These are phyloP conservation scores for Periophthalmus modestus DNA, from an alignment of 2,113 vertebrate genomes.

Conservation along the genomic window DNA sequence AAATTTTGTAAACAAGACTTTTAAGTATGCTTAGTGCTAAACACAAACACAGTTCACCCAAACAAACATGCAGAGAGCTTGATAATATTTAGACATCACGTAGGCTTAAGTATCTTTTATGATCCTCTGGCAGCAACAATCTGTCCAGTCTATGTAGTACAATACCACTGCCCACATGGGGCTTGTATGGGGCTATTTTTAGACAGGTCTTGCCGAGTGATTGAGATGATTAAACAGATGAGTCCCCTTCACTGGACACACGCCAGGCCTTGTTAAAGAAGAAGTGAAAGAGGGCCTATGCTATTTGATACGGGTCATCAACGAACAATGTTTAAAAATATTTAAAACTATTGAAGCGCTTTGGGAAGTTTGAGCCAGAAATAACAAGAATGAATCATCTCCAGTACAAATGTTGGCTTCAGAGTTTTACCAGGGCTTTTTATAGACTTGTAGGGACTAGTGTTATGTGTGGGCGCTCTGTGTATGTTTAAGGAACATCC, in stretches of 20 bases:
- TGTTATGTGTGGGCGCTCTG: not conserved
- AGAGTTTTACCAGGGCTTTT: constrained; percentile 6
- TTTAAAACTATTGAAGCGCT: constrained; percentile 25
- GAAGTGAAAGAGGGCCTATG: constrained; percentile 29
- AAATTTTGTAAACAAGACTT: constrained; percentile 47
- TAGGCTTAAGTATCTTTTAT: constrained; percentile 24
- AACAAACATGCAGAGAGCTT: constrained; percentile 39
- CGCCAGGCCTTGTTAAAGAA: constrained; percentile 49
- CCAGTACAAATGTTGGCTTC: constrained; percentile 36
- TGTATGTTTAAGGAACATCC: not conserved
- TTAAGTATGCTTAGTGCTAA: constrained; percentile 42
- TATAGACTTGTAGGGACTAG: not conserved
- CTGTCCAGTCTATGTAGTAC: constrained; percentile 41
- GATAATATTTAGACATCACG: constrained; percentile 28
- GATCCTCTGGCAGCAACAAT: constrained; percentile 43
- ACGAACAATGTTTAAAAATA: constrained; percentile 27
- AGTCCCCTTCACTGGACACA: constrained; percentile 55
- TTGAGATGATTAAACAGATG: constrained; percentile 73
- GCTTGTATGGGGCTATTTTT: constrained; percentile 59
- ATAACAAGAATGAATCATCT: constrained; percentile 36
- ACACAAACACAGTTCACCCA: constrained; percentile 37
- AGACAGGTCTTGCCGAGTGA: constrained; percentile 58
- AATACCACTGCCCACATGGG: constrained; percentile 38
- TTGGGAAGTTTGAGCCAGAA: constrained; percentile 25
- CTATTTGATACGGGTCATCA: constrained; percentile 43